Conservation (phyloP, 2,797 vertebrate species). For the Pipistrellus nathusii region DNA sequence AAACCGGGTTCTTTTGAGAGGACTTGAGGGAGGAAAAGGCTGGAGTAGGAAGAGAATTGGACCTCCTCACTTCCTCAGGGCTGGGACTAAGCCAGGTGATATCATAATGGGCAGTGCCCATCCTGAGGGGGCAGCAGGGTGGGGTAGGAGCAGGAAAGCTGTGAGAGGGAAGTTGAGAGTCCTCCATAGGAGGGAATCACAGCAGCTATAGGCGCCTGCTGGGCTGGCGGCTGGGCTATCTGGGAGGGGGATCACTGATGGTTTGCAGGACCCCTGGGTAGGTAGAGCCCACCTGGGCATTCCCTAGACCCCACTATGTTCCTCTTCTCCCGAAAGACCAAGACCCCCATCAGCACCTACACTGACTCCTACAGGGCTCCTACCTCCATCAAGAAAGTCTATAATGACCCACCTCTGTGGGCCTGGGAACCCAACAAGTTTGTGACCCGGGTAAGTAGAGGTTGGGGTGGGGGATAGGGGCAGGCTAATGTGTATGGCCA, state of each 20-base stretch:
- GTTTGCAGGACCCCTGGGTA: conserved; percentile 62
- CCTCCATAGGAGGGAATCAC: conserved; percentile 42
- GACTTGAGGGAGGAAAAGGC: conserved; percentile 1
- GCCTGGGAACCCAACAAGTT: conserved; percentile 83
- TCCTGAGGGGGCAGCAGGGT: conserved; percentile 35
- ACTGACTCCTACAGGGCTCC: conserved; percentile 84
- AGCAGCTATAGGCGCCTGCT: conserved; percentile 32
- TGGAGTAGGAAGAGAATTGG: not conserved
- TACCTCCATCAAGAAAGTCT: conserved; percentile 73
- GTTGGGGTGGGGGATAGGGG: not conserved
- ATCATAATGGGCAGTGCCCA: conserved; percentile 78
- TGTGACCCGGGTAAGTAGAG: conserved; percentile 79
- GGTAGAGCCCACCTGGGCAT: not conserved
- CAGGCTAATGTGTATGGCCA: not conserved
- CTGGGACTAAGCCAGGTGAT: conserved; percentile 71
- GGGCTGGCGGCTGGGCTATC: conserved; percentile 28
- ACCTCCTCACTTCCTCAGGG: not conserved
- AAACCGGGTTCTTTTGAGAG: conserved; percentile 29
- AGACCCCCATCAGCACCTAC: conserved; percentile 87
- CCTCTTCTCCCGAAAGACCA: conserved; percentile 81
- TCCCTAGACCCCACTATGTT: conserved; percentile 73
- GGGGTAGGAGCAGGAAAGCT: conserved; percentile 41
- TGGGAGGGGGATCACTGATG: conserved; percentile 57
- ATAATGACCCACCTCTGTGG: conserved; percentile 36
- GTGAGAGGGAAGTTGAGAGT: conserved; percentile 31